Evolutionary conservation across 2,888 invertebrate species (phyloP), one percentile per base, ranked within the genome.

Genomic region (Synergus japonicus): DNA sequence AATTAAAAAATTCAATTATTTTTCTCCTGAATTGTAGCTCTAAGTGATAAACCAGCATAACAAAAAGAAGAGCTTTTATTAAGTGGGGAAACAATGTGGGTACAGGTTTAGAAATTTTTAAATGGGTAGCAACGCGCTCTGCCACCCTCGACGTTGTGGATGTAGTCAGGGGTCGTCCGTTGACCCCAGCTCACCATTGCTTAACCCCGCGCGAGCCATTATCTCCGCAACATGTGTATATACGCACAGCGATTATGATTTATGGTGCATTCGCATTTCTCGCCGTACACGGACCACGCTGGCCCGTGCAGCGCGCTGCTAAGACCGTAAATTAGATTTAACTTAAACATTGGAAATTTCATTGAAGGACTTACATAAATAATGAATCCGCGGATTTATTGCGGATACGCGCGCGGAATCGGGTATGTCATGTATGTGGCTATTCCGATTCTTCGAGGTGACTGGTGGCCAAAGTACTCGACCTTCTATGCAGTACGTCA

Each of bases 321-420:
- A 89, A 88, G 88, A 87, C 89, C 88, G 89, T 90, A 90, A 88
- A 90, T 90, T 90, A 89, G 89, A 90, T 90, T 90, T 89, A 90
- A 89, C 88, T 89, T 89, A 89, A 89, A 89, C 90, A 89, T 88
- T 88, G 89, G 86, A 88, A 90, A 89, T 89, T 90, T 89, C 87
- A 89, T 88, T 88, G 89, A 87, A 84, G 86, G 85, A 87, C 88
- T 88, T 86, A 85, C 87, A 89, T 88, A 88, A 89, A 89, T 89
- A 84, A 87, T 83, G 83, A 83, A 84, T 83, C 84, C 83, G 73
- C 73, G 85, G 86, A 87, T 88, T 86, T 85, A 85, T 86, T 83
- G 82, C 82, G 81, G 80, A 81, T 83, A 84, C 83, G 81, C 80
- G 77, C 58, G 79, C 79, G 76, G 76, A 66, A 76, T 79, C 49